These are phyloP conservation scores for Ginglymostoma cirratum DNA, from an alignment of 2,113 vertebrate genomes.

Conservation along the genomic window DNA sequence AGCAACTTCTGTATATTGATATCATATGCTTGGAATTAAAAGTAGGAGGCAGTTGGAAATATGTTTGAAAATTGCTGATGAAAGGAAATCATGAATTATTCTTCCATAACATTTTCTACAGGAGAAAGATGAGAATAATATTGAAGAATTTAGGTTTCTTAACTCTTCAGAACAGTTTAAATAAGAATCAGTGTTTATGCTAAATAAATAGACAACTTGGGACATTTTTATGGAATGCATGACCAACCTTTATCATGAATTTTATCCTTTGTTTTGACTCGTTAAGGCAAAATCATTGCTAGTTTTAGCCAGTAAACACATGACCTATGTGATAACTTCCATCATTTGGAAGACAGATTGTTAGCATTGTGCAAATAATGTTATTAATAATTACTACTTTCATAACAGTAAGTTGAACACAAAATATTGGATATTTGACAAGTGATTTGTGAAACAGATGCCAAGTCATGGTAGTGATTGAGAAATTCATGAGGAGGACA, in stretches of 20 bases:
- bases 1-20: not conserved
- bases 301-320: not conserved
- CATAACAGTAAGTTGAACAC: not conserved
- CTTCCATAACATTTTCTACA: not conserved
- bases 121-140: not conserved
- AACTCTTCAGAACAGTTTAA: not conserved
- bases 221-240: not conserved
- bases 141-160: not conserved
- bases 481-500: not conserved
- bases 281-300: not conserved
- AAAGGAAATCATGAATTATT: not conserved
- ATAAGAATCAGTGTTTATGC: not conserved
- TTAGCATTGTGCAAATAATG: not conserved
- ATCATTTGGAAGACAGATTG: not conserved
- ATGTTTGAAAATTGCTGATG: not conserved
- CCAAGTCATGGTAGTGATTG: not conserved
- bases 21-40: not conserved
- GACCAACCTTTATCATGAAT: not conserved
- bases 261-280: not conserved
- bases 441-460: not conserved
- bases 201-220: not conserved
- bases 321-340: not conserved
- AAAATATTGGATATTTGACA: not conserved
- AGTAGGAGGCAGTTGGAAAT: not conserved
- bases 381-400: not conserved